Percentiles rank a stretch among this genome's conserved stretches.
Evolutionary conservation across 1,140 invertebrate species (phyloP).

Genomic region (Bicyclus anynana): DNA sequence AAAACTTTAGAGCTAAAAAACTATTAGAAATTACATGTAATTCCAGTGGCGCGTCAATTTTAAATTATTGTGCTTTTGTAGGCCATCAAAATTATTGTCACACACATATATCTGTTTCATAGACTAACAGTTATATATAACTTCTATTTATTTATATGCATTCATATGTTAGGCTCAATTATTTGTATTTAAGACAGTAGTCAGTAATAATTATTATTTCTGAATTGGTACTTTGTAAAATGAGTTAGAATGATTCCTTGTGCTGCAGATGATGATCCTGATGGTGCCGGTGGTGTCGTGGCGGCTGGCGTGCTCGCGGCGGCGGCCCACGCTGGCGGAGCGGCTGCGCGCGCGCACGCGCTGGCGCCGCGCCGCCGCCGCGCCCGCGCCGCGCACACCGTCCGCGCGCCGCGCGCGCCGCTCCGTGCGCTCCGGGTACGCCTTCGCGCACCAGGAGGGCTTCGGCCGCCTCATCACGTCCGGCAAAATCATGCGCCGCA

Average conservation of each 20-base stretch:
- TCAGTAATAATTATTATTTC: too few species aligned
- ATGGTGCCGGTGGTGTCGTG: conserved; percentile 96
- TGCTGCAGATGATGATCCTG: conserved; percentile 83
- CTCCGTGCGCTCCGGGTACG: conserved; percentile 97
- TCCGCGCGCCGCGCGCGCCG: conserved; percentile 91
- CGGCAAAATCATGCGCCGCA: conserved; percentile 96
- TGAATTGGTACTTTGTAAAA: too few species aligned
- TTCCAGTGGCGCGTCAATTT: too few species aligned
- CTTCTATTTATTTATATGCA: too few species aligned
- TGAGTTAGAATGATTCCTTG: background rate
- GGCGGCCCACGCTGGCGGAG: conserved; percentile 94
- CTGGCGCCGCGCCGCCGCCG: conserved; percentile 72
- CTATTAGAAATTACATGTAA: too few species aligned
- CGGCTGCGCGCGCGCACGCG: conserved; percentile 86
- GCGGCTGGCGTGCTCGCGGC: conserved; percentile 94
- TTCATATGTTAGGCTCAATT: too few species aligned
- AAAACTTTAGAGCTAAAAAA: too few species aligned
- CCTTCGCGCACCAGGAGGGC: conserved; percentile 98
- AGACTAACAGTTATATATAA: too few species aligned
- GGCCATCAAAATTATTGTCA: too few species aligned
- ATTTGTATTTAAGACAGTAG: too few species aligned
- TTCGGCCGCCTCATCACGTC: conserved; percentile 98
- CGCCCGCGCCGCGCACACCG: conserved; percentile 88
- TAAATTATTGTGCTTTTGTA: too few species aligned
- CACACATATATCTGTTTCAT: too few species aligned